Base-by-base conservation (phyloP, 92 coral and sea anemone species). In the Epizoanthus stellaris region DNA sequence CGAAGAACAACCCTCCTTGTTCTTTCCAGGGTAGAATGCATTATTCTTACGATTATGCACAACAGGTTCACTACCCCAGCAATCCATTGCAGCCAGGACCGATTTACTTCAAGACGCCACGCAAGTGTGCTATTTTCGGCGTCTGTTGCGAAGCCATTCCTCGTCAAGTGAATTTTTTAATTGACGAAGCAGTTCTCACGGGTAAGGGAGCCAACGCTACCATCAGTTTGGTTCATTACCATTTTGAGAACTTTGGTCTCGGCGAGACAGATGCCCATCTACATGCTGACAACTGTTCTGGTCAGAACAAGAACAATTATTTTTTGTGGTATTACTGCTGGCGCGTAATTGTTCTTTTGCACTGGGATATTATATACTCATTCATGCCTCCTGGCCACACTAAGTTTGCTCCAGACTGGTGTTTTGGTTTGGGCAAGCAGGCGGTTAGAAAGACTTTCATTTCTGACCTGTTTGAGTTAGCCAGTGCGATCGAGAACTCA, bases 141-240 rank as follows among this genome's bases (percentile, higher is more conserved):
- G 87, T 91, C 19, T 67, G 77, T 13, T 88, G 91, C 52, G 91
- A 90, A 67, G 93, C 83, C 12, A 80, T 87, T 3, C 93, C 93
- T 16, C 83, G 89, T 10, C 91, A 87, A 80, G 91, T 87, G 0
- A 23, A 23, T 23, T 23, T 23, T 23, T 23, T 23, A 30, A 80
- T 91, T 13, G 94, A 88, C 38, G 94, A 91, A 54, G 72, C 52
- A 40, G 84, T 84, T 5, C 62, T 38, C 0, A 79, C 86, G 11
- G 89, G 93, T 1, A 91, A 91, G 52, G 88, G 93, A 14, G 93
- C 93, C 30, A 87, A 81, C 79, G 34, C 77, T 40, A 81, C 90
- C 3, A 80, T 85, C 17, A 65, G 76, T 2, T 85, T 65, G 38
- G 59, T 86, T 3, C 90, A 85, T 43, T 65, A 86, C 69, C 71